A percentile compares a stretch with the other conserved stretches of the same genome.
Conservation (phyloP, 2,113 vertebrate species). For the Ptilorrhoa leucosticta region DNA sequence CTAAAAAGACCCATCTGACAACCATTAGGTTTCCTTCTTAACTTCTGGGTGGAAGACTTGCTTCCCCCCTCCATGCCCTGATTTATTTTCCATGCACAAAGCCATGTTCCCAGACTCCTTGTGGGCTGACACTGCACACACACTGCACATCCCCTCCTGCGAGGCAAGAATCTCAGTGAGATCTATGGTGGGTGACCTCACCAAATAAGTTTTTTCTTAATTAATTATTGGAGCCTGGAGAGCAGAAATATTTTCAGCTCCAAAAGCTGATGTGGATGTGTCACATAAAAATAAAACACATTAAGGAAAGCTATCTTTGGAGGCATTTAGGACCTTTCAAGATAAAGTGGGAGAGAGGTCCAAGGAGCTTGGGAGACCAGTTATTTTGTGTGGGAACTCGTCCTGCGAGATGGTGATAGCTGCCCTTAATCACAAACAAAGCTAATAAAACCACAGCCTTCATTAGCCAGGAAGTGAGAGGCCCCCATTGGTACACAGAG, state of each 20-base stretch:
- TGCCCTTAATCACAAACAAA: slow-evolving; percentile 71
- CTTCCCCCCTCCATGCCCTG: not conserved
- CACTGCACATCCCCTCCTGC: not conserved
- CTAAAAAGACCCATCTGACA: not conserved
- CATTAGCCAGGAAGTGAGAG: slow-evolving; percentile 76
- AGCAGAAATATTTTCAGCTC: slow-evolving; percentile 31
- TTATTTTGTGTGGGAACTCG: slow-evolving; percentile 78
- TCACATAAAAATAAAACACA: slow-evolving; percentile 25
- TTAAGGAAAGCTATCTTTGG: slow-evolving; percentile 60
- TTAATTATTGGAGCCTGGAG: slow-evolving; percentile 44
- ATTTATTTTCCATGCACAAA: slow-evolving; percentile 24
- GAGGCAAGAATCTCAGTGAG: not conserved
- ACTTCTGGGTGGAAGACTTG: not conserved
- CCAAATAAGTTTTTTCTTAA: slow-evolving; percentile 18
- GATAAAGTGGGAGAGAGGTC: slow-evolving; percentile 50
- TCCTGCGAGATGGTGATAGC: slow-evolving; percentile 82
- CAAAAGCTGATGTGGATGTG: slow-evolving; percentile 15
- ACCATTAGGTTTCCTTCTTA: not conserved
- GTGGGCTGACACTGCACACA: not conserved
- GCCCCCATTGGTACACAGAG: slow-evolving; percentile 67
- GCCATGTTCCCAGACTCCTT: not conserved
- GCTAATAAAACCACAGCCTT: slow-evolving; percentile 74
- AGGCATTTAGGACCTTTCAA: slow-evolving; percentile 45
- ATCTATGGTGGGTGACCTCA: slow-evolving; percentile 30
- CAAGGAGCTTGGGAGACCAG: slow-evolving; percentile 51